Conservation (phyloP, 1,140 invertebrate genomes). For the Heliothis subflexa region DNA sequence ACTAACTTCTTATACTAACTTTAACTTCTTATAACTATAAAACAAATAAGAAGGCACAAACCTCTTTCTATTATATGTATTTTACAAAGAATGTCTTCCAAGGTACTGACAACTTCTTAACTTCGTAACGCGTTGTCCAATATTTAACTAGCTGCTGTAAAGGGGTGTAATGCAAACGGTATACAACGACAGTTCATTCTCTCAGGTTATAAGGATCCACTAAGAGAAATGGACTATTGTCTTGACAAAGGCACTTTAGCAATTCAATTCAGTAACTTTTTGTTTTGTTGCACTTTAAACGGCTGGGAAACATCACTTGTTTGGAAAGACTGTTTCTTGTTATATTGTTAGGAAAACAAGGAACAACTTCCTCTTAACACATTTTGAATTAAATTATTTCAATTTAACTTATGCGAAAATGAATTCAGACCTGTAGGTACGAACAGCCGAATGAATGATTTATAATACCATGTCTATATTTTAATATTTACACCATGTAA, state of each 20-base stretch:
- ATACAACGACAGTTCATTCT: slow-evolving; percentile 8
- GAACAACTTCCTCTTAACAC: neutral
- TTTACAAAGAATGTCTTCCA: neutral
- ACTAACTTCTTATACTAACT: too few species aligned
- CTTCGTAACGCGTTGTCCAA: neutral
- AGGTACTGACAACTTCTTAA: neutral
- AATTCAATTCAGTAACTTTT: slow-evolving; percentile 35
- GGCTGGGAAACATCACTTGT: slow-evolving; percentile 10
- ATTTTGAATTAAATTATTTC: too few species aligned
- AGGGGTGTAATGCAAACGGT: slow-evolving; percentile 1
- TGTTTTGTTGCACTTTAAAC: slow-evolving; percentile 19
- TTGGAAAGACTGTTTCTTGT: neutral
- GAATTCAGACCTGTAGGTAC: too few species aligned
- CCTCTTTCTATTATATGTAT: too few species aligned
- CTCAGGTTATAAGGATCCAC: neutral
- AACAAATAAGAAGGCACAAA: too few species aligned
- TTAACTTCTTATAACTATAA: too few species aligned
- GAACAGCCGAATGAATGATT: too few species aligned
- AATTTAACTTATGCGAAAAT: too few species aligned
- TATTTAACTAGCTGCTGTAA: neutral
- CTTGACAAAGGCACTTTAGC: slow-evolving; percentile 8
- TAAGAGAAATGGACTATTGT: slow-evolving; percentile 30
- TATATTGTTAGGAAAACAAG: neutral
- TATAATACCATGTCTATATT: too few species aligned
- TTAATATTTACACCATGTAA: too few species aligned